These are phyloP conservation scores for Felis chaus DNA, from an alignment of 2,113 vertebrate genomes.

Conservation along the genomic window DNA sequence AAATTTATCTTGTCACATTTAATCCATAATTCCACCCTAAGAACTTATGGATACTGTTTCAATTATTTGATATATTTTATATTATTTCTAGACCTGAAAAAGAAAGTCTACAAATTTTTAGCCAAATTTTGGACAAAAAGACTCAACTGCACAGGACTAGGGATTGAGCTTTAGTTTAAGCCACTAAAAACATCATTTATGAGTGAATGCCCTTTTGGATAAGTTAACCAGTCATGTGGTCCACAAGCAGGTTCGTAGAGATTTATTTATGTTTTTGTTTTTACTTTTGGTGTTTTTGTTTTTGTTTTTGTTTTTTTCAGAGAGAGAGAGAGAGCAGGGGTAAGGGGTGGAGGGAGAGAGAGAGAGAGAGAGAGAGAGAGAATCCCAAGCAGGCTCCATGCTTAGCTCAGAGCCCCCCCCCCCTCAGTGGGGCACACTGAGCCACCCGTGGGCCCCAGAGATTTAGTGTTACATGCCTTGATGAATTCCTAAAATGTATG, in stretches of 20 bases:
- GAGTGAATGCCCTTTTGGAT: background rate
- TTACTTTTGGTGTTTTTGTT: no score
- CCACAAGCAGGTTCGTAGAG: background rate
- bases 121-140: conserved; percentile 2
- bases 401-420: no score
- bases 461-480: background rate
- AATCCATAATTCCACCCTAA: background rate
- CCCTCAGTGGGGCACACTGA: no score
- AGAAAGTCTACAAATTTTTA: background rate
- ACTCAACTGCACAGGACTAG: background rate
- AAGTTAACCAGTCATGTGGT: background rate
- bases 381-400: no score
- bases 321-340: no score
- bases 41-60: background rate
- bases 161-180: background rate
- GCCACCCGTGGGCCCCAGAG: background rate
- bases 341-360: no score
- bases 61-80: background rate
- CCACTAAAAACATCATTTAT: background rate
- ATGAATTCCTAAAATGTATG: background rate
- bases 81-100: conserved; percentile 10
- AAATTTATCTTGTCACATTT: background rate
- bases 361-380: no score
- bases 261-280: background rate
- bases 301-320: no score